Evolutionary conservation across 2,888 invertebrate species (phyloP).

Genomic region (Oscheius myriophilus): DNA sequence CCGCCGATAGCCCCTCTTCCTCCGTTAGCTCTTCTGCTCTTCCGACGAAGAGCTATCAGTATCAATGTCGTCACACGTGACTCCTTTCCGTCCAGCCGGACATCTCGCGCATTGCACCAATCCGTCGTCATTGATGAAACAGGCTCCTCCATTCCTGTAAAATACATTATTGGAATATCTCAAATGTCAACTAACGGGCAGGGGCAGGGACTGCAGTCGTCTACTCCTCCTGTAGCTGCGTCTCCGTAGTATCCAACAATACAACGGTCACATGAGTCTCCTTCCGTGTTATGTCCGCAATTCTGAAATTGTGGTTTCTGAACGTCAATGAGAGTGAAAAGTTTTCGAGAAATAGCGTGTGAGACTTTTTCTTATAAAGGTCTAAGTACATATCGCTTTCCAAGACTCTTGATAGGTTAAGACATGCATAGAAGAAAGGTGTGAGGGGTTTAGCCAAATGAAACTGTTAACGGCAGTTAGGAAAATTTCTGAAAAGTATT

Average conservation of each 20-base stretch:
- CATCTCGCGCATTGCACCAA: conserved; percentile 44
- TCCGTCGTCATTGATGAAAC: conserved; percentile 32
- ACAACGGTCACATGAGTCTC: conserved; percentile 71
- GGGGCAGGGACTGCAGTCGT: conserved; percentile 90
- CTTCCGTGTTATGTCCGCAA: conserved; percentile 74
- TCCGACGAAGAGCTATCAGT: conserved; percentile 16
- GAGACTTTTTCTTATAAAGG: too few species aligned
- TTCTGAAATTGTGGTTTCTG: conserved; percentile 57
- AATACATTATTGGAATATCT: not conserved
- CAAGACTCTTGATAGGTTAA: too few species aligned
- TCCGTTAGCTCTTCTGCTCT: not conserved
- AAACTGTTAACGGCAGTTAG: too few species aligned
- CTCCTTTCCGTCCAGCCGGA: conserved; percentile 42
- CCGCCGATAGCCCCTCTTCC: too few species aligned
- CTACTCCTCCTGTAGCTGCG: conserved; percentile 82
- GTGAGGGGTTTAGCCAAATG: too few species aligned
- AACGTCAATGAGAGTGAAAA: not conserved
- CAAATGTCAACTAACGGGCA: conserved; percentile 80
- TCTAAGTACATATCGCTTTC: too few species aligned
- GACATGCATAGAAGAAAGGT: too few species aligned
- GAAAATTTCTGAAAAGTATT: too few species aligned
- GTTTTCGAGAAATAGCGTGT: not conserved
- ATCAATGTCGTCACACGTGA: conserved; percentile 34
- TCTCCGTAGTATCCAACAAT: conserved; percentile 90
- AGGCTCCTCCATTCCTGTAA: conserved; percentile 44